Evolutionary conservation across 2,113 vertebrate species (phyloP), one percentile per base, ranked within the genome.

Genomic region (Bos indicus): DNA sequence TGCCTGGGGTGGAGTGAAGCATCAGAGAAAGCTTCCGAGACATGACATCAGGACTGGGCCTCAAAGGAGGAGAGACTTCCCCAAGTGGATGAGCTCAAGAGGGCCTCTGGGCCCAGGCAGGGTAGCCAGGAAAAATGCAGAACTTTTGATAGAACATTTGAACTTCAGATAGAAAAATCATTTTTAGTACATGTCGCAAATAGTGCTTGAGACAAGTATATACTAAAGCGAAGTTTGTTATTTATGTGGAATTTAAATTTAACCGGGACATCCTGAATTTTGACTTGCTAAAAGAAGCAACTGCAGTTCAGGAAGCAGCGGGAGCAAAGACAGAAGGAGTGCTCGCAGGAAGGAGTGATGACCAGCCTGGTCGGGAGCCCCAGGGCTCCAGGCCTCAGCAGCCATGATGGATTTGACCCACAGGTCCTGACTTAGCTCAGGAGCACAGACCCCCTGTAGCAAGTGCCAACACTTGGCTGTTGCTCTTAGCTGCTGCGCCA

Each of bases 331-430:
- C 14, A 40, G 64, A 94, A 78, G 7, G 1, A 6, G 59, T 2
- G 1, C 30, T 14, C 9, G 40, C 15, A 9, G 91, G 81, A n/a
- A 14, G 26, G 5, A 78, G 26, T 0, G 7, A 23, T 0, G 7
- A 8, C 11, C 6, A 14, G 46, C 26, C 26, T 84, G 36, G 17
- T 21, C 2, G 43, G 5, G 30, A 43, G 26, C 36, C 28, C 0
- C 8, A 3, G 85, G 48, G 48, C 46, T 10, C 5, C 17, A 17
- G 12, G 25, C 7, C 0, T 5, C 51, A 2, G 19, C 54, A 86
- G n/a, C 25, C 25, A 1, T 0, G 62, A 36, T 17, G n/a, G 74
- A 33, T 33, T 40, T 59, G 52, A 83, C 12, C 19, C 0, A 1
- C 1, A 1, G 90, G 40, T 74, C 40, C 59, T 90, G 17, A 16